Evolutionary conservation across 2,797 vertebrate genomes (phyloP).

Genomic region (Rhyacichthys aspro): DNA sequence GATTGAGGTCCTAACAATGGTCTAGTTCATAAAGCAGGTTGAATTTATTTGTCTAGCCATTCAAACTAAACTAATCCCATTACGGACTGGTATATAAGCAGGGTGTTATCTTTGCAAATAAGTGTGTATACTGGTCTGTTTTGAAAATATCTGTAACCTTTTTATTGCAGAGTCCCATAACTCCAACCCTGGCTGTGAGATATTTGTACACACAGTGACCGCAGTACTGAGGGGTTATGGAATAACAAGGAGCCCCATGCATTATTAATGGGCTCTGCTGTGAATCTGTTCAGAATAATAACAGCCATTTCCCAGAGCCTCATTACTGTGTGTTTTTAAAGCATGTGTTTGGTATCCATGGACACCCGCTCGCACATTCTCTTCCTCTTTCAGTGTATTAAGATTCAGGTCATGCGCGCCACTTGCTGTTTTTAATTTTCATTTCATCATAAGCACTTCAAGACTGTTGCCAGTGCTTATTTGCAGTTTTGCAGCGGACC

Average conservation of each 20-base stretch:
- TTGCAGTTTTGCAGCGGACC: constrained; percentile 97
- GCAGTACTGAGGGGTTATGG: constrained; percentile 85
- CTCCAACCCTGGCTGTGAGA: constrained; percentile 85
- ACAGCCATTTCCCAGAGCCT: constrained; percentile 84
- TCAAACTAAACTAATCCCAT: constrained; percentile 54
- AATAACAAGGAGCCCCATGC: constrained; percentile 89
- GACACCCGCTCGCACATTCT: constrained; percentile 77
- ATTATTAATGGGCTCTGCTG: constrained; percentile 89
- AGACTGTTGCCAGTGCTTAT: constrained; percentile 98
- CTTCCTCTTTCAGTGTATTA: constrained; percentile 80
- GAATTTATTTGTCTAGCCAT: constrained; percentile 57
- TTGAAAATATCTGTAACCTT: constrained; percentile 80
- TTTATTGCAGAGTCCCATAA: constrained; percentile 79
- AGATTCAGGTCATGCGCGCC: constrained; percentile 92
- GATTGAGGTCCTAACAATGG: constrained; percentile 48
- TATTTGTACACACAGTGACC: constrained; percentile 94
- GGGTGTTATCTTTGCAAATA: constrained; percentile 66
- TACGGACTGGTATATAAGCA: constrained; percentile 25
- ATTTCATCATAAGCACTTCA: constrained; percentile 99
- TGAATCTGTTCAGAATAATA: constrained; percentile 87
- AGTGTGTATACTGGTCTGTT: constrained; percentile 61
- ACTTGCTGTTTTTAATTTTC: constrained; percentile 99
- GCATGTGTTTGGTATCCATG: constrained; percentile 79
- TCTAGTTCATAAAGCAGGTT: constrained; percentile 24
- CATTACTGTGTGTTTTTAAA: constrained; percentile 86